phyloP scores from a whole-genome alignment of 2,113 vertebrate genomes.

The Oncorhynchus nerka region DNA sequence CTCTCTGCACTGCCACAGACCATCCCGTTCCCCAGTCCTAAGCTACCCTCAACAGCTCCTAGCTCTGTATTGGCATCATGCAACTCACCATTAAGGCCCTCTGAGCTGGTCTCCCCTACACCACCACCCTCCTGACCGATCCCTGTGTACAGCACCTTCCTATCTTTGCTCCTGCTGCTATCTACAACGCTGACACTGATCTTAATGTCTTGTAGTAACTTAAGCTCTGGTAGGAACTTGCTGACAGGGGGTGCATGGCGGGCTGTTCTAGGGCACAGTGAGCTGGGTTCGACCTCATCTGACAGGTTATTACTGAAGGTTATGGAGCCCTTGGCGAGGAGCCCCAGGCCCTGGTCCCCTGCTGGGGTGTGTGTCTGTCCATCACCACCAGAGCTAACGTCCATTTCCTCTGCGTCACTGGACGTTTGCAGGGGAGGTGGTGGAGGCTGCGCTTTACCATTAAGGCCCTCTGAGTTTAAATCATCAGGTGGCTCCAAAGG shows the following conservation, averaged over 20 bases:
- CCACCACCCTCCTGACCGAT: slow-evolving; percentile 77
- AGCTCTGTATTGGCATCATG: slow-evolving; percentile 78
- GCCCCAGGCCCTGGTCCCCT: slow-evolving; percentile 84
- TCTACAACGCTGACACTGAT: slow-evolving; percentile 95
- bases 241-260: slow-evolving; percentile 90
- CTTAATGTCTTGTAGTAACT: slow-evolving; percentile 96
- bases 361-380: slow-evolving; percentile 95
- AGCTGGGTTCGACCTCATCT: slow-evolving; percentile 75
- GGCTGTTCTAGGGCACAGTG: slow-evolving; percentile 90
- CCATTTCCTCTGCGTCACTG: slow-evolving; percentile 99
- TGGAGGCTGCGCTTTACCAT: slow-evolving; percentile 89
- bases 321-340: slow-evolving; percentile 85
- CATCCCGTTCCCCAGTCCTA: slow-evolving; percentile 61
- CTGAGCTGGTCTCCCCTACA: slow-evolving; percentile 65
- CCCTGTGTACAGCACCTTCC: slow-evolving; percentile 94
- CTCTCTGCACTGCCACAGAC: slow-evolving; percentile 72
- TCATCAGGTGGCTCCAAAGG: slow-evolving; percentile 88
- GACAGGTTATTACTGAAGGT: slow-evolving; percentile 83
- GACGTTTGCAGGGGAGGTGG: slow-evolving; percentile 99
- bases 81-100: slow-evolving; percentile 85
- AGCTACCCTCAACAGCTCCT: slow-evolving; percentile 59
- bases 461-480: slow-evolving; percentile 77
- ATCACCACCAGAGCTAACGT: slow-evolving; percentile 99
- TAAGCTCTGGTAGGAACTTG: slow-evolving; percentile 93
- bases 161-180: slow-evolving; percentile 92